These are phyloP conservation scores for Heliothis virescens DNA, from an alignment of 1,140 invertebrate species.

Conservation along the genomic window DNA sequence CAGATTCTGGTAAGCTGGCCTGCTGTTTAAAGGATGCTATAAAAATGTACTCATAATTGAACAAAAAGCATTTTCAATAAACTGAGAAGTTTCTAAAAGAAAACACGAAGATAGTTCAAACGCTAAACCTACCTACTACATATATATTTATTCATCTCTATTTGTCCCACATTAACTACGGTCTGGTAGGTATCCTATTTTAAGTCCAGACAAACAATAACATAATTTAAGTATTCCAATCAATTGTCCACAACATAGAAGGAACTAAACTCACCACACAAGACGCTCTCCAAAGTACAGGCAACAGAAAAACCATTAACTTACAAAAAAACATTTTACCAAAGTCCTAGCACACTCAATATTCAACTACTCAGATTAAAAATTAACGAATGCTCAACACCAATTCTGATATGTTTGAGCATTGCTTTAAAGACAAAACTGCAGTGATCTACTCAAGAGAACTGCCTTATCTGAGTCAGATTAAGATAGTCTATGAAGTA, in stretches of 20 bases:
- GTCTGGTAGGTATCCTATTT: neutral
- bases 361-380: too few species aligned
- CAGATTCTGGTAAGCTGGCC: too few species aligned
- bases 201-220: neutral
- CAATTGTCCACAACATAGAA: neutral
- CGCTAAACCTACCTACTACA: too few species aligned
- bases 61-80: too few species aligned
- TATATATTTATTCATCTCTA: too few species aligned
- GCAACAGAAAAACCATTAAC: slow-evolving; percentile 20
- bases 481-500: neutral
- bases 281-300: slow-evolving; percentile 6
- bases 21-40: too few species aligned
- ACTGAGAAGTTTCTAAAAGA: too few species aligned
- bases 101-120: too few species aligned
- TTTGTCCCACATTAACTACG: neutral
- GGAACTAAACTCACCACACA: slow-evolving; percentile 23
- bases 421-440: neutral
- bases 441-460: slow-evolving; percentile 1
- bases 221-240: slow-evolving; percentile 8
- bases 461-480: slow-evolving; percentile 2
- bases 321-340: neutral
- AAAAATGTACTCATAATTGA: too few species aligned
- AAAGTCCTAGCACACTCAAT: too few species aligned
- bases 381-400: too few species aligned
- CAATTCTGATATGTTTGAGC: too few species aligned